phyloP scores from a whole-genome alignment of 2,113 vertebrate species.

The Misgurnus anguillicaudatus region DNA sequence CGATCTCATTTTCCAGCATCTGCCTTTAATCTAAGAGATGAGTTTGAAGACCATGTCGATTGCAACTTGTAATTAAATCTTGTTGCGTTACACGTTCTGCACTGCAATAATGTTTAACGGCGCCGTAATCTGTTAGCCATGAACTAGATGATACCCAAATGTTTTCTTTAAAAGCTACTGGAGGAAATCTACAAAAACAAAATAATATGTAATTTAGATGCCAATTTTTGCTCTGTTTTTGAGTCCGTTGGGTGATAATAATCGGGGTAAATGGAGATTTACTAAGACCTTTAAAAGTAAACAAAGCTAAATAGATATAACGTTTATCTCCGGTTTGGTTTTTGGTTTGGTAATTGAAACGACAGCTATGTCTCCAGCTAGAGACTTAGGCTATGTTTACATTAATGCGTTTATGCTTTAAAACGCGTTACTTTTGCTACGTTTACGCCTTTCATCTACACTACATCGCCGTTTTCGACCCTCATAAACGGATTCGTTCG shows the following conservation, averaged over 20 bases:
- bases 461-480: no score
- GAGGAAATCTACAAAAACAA: background rate
- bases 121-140: background rate
- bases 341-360: conserved; percentile 55
- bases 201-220: background rate
- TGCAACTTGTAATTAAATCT: conserved; percentile 9
- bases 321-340: conserved; percentile 23
- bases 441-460: no score
- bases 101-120: background rate
- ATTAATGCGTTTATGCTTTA: no score
- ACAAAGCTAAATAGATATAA: conserved; percentile 29
- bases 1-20: conserved; percentile 21
- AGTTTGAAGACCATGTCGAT: conserved; percentile 1
- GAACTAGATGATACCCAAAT: background rate
- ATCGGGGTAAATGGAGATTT: conserved; percentile 19
- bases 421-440: no score
- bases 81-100: background rate
- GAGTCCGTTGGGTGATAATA: conserved; percentile 6
- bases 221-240: background rate
- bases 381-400: no score
- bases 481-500: no score
- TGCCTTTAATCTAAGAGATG: background rate
- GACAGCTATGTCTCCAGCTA: conserved; percentile 40
- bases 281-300: conserved; percentile 28
- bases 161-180: background rate